These are phyloP conservation scores for Brienomyrus brachyistius DNA, from an alignment of 2,113 vertebrate genomes.

Conservation along the genomic window DNA sequence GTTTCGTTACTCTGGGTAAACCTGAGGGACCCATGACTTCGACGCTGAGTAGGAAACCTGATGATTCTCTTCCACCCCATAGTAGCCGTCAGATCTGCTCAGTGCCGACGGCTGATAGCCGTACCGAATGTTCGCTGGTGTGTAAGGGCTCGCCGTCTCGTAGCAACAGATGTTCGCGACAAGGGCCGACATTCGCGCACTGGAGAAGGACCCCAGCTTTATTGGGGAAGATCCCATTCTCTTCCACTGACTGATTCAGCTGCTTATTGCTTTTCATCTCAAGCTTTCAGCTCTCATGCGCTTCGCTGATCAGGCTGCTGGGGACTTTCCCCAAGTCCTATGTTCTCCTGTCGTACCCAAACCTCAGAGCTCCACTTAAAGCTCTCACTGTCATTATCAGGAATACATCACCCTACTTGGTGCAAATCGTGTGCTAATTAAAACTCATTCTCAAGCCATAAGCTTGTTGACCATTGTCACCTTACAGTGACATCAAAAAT, in stretches of 20 bases:
- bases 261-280: background rate
- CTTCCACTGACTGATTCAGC: background rate
- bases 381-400: background rate
- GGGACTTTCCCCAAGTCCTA: background rate
- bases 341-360: background rate
- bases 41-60: background rate
- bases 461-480: background rate
- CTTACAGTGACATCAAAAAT: background rate
- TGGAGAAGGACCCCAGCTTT: background rate
- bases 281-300: background rate
- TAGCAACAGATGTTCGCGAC: background rate
- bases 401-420: background rate
- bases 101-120: background rate
- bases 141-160: background rate
- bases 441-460: background rate
- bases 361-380: background rate
- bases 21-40: background rate
- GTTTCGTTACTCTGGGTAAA: background rate
- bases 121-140: background rate
- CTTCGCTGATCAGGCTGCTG: background rate
- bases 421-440: background rate
- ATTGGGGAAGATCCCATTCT: background rate
- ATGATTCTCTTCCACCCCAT: background rate
- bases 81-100: background rate
- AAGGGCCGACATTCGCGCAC: background rate